A percentile compares a stretch with the other conserved stretches of the same genome.
Conservation (phyloP, 2,113 vertebrate species). For the Carollia perspicillata region DNA sequence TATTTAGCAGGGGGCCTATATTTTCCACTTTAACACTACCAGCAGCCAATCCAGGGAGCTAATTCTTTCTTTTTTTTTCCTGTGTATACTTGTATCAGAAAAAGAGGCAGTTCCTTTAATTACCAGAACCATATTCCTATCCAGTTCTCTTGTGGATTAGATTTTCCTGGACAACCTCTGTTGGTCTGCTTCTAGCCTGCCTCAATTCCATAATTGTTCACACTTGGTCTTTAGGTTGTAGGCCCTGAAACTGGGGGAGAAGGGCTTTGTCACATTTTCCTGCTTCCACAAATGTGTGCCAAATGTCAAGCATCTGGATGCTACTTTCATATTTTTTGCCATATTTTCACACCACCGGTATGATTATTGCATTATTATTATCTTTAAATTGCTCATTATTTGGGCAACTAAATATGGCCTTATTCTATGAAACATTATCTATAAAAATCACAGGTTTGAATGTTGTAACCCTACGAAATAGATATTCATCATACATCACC, state of each 20-base stretch:
- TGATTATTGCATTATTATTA: not conserved
- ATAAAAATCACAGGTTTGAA: conserved; percentile 30
- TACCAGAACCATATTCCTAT: not conserved
- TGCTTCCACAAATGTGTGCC: not conserved
- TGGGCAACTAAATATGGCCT: not conserved
- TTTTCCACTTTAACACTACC: not conserved
- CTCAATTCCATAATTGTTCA: not conserved
- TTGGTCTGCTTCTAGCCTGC: not conserved
- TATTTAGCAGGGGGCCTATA: not conserved
- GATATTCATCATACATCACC: not conserved
- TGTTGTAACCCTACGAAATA: not conserved
- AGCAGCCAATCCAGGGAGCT: not conserved
- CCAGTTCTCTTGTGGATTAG: not conserved
- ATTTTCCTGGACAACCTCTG: not conserved
- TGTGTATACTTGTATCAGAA: not conserved
- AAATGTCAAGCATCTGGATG: not conserved
- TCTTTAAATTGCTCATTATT: not conserved
- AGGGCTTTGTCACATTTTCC: not conserved
- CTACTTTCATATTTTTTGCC: not conserved
- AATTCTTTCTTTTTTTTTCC: not conserved
- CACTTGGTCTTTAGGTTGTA: not conserved
- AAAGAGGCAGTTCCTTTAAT: not conserved
- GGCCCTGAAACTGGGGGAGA: not conserved
- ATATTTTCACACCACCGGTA: not conserved
- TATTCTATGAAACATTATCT: not conserved